phyloP scores from a whole-genome alignment of 2,888 invertebrate species.

The Andrena haemorrhoa region DNA sequence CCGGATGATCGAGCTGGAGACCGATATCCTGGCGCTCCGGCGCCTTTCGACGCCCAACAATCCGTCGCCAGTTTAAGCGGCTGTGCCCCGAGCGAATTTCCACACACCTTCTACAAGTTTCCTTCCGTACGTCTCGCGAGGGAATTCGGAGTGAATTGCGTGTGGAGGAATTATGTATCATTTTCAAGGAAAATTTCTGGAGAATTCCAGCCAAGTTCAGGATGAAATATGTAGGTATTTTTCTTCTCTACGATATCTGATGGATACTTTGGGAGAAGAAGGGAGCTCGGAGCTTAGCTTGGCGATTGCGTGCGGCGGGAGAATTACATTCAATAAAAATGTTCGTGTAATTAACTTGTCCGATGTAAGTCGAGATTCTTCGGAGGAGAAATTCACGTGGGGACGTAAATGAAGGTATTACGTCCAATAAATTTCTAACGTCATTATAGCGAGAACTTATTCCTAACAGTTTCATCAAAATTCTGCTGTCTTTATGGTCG shows the following conservation, averaged over 20 bases:
- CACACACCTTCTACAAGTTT: background rate
- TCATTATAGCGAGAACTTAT: conserved; percentile 1
- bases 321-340: too few species aligned
- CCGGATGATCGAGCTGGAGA: conserved; percentile 15
- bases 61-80: conserved; percentile 13
- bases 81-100: background rate
- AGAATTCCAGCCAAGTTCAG: too few species aligned
- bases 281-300: too few species aligned
- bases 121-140: too few species aligned
- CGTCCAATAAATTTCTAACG: background rate
- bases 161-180: too few species aligned
- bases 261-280: too few species aligned
- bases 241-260: too few species aligned
- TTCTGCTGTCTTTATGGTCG: conserved; percentile 1
- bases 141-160: too few species aligned
- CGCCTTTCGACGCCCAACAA: background rate
- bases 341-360: too few species aligned
- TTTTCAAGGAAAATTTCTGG: too few species aligned
- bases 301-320: too few species aligned
- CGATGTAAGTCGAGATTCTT: background rate
- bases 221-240: too few species aligned
- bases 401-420: background rate
- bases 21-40: conserved; percentile 17
- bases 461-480: background rate
- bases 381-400: background rate